Conservation (phyloP, 2,888 invertebrate species). For the Taphrorychus bicolor region DNA sequence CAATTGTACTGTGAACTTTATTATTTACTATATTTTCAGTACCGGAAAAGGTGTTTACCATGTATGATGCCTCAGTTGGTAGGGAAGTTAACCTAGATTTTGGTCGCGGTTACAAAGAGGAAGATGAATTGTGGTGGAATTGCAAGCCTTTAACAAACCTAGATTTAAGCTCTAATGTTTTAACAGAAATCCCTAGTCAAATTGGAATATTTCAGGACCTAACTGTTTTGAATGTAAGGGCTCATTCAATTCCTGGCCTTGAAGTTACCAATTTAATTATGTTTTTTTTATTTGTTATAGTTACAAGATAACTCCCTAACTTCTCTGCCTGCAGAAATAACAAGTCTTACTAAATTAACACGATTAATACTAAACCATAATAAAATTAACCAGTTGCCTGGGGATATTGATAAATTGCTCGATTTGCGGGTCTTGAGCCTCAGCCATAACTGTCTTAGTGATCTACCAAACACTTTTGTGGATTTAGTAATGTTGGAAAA, state of each 20-base stretch:
- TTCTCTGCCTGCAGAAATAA: constrained; percentile 76
- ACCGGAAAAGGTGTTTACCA: constrained; percentile 75
- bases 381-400: constrained; percentile 68
- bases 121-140: constrained; percentile 79
- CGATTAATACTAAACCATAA: constrained; percentile 75
- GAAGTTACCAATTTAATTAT: not conserved
- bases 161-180: constrained; percentile 78
- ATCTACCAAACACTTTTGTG: constrained; percentile 75
- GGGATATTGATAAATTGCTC: constrained; percentile 71
- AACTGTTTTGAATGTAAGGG: constrained; percentile 71
- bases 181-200: constrained; percentile 69
- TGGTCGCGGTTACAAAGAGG: constrained; percentile 62
- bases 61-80: constrained; percentile 66
- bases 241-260: too few species aligned
- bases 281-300: constrained; percentile 59
- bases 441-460: constrained; percentile 75
- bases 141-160: constrained; percentile 77
- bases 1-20: too few species aligned
- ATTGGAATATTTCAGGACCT: constrained; percentile 73
- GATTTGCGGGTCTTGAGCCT: constrained; percentile 76
- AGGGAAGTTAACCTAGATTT: constrained; percentile 68
- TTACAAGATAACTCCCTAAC: constrained; percentile 84
- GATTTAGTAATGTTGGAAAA: constrained; percentile 80
- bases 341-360: constrained; percentile 70
- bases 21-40: constrained; percentile 67